phyloP scores from a whole-genome alignment of 2,888 invertebrate genomes.

The Tribolium freemani region DNA sequence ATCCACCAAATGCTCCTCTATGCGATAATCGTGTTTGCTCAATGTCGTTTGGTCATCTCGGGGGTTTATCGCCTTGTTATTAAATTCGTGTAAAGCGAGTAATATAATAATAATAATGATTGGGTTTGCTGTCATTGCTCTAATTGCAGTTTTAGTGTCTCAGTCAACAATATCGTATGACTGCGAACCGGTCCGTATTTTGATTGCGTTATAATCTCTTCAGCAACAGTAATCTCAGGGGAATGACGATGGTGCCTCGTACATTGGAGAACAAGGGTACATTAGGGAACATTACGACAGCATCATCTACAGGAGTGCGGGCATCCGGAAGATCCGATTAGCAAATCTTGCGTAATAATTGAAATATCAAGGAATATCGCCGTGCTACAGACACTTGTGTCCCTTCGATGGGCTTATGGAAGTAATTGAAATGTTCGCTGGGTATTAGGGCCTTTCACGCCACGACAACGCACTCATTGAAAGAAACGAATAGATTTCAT shows the following conservation, averaged over 20 bases:
- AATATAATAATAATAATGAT: neutral
- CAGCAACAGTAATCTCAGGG: constrained; percentile 58
- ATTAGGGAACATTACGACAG: constrained; percentile 47
- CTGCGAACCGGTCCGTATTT: constrained; percentile 8
- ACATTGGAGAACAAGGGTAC: constrained; percentile 43
- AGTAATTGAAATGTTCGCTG: constrained; percentile 52
- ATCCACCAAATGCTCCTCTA: constrained; percentile 31
- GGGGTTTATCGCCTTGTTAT: constrained; percentile 21
- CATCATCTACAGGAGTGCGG: constrained; percentile 56
- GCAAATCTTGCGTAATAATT: constrained; percentile 67
- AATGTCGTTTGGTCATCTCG: constrained; percentile 23
- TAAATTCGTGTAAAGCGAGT: constrained; percentile 10
- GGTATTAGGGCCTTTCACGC: constrained; percentile 18
- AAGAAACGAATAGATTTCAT: too few species aligned
- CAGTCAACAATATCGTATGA: constrained; percentile 32
- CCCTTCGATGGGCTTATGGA: constrained; percentile 47
- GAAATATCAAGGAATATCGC: constrained; percentile 62
- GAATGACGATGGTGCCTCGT: constrained; percentile 43
- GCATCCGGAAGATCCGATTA: constrained; percentile 66
- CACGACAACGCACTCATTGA: neutral
- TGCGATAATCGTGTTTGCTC: constrained; percentile 24
- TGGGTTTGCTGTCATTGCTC: neutral
- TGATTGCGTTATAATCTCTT: constrained; percentile 59
- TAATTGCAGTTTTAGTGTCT: constrained; percentile 22
- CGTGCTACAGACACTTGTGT: constrained; percentile 48